Base-by-base conservation (phyloP, 2,888 invertebrate genomes). In the Phalangium opilio region DNA sequence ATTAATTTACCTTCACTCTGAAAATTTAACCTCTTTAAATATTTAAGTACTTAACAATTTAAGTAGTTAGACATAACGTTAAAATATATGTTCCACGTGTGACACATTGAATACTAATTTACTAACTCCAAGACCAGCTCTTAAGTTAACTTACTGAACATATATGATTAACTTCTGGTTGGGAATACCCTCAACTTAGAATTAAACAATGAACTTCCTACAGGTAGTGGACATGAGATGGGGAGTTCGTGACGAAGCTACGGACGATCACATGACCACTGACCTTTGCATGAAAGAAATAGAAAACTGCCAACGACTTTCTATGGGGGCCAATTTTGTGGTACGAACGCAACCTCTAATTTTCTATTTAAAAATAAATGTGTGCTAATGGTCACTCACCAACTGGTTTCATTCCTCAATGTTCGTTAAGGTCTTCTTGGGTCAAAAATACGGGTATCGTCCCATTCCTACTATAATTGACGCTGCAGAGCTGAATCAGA, bases 251-350 rank as follows among this genome's bases (percentile, higher is more conserved):
- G 95, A 96, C 62, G 95, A 95, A 68, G 93, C 95, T 0, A 96
- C 95, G 0, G 95, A 96, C 62, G 96, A 96, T 76, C 96, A 96
- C 71, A 93, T 93, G 93, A 96, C 95, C 17, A 95, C 95, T 0
- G 90, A 93, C 61, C 75, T 96, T 0, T 96, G 96, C 64, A 93
- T 96, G 89, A 78, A 86, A 54, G 96, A 96, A 71, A 95, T 96
- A 53, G 84, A 87, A 67, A 96, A 95, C 67, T 96, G 95, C 63
- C 95, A 96, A 65, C 74, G 95, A 3, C 72, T 95, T 1, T 93
- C 93, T 1, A 91, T 95, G 84, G 95, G 95, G 0, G 93, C 95
- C 0, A 95, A 95, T 68, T 96, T 96, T 66, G 91, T 96, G 50
- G 93, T 81, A 64, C 64, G 67, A 60, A 53, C 43, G 27, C 38